Base-by-base conservation (phyloP, 1,140 invertebrate species). In the Dryas iulia region DNA sequence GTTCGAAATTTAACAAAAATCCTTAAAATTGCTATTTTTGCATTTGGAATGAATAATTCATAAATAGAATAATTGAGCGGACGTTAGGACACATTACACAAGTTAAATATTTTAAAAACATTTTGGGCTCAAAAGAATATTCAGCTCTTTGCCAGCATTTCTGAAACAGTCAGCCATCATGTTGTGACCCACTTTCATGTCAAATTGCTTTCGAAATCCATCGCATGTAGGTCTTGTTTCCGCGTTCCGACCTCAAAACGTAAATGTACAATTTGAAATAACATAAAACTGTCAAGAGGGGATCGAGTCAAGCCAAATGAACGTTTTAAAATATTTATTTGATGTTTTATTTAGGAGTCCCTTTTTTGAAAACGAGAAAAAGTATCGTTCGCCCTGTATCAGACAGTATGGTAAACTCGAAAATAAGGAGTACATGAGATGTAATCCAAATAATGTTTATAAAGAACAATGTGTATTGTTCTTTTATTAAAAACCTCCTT, bases 131-230 rank as follows among this genome's bases (percentile, higher is more conserved):
- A 63, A 63, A 63, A 56, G 59, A 64, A 47, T 66, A 71, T 71
- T 61, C 59, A 61, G 47, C 52, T 65, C 66, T 56, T 66, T 71
- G 56, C 64, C 26, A 65, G 52, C 59, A 66, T 71, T 71, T 71
- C 62, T 71, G 58, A 71, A 65, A 71, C 62, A 54, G 60, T 66
- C 69, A 71, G 30, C 63, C 69, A 57, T 66, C 63, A 71, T 64
- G 31, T 54, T 70, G 58, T 66, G 63, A 71, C 63, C 69, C 63
- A 71, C 52, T 66, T 71, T 71, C 60, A 47, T 66, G 63, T 66
- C 69, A 66, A 71, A 71, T 59, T 71, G 62, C 69, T 65, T 71
- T 66, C 47, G 58, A 71, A 65, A 70, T 59, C 57, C 68, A 63
- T 60, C 25, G 56, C 57, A 71, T 59, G 58, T 66, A 66, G 63